Evolutionary conservation across 37 sponge, comb jelly and placozoan genomes (phyloP), one percentile per base, ranked within the genome.

Genomic region (Beroe forskalii): DNA sequence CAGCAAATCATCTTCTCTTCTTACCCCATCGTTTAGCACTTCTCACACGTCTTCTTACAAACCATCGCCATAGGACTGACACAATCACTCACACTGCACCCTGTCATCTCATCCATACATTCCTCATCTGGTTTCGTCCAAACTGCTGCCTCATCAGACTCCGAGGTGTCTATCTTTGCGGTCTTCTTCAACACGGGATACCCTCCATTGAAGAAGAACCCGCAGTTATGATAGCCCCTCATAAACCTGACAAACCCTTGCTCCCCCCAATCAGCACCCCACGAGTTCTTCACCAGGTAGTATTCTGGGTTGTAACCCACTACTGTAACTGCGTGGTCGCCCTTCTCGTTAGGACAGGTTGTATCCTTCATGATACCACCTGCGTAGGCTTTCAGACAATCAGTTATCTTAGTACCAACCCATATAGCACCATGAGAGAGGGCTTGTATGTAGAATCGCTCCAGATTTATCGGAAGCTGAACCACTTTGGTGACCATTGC

Each of bases 201-300:
- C 37, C 27, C 32, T 4, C 33, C 33, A 14, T 69, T 32, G 17
- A 32, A 33, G 72, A 36, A 69, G 72, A 69, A 19, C 4, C 27
- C 19, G 32, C 72, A 69, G 39, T 32, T 32, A 35, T 69, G 38
- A 19, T 69, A 20, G 38, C 32, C 19, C 6, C 72, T 1, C 9
- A 17, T 37, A 37, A 69, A 69, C 72, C 32, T 69, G 3, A 69
- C 72, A 17, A 35, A 69, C 1, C 72, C 72, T 6, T 69, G 72
- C 38, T 69, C 72, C 1, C 72, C 72, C 72, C 72, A 69, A 27
- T 35, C 72, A 2, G 3, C 1, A 14, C 72, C 72, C 72, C 72
- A 69, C 4, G 72, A 69, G 72, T 69, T 69, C 39, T 69, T 69
- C 19, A 69, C 32, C 19, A 69, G 72, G 39, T 33, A 33, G 72